Conservation (phyloP, 2,888 invertebrate species). For the Copidosoma aretas region DNA sequence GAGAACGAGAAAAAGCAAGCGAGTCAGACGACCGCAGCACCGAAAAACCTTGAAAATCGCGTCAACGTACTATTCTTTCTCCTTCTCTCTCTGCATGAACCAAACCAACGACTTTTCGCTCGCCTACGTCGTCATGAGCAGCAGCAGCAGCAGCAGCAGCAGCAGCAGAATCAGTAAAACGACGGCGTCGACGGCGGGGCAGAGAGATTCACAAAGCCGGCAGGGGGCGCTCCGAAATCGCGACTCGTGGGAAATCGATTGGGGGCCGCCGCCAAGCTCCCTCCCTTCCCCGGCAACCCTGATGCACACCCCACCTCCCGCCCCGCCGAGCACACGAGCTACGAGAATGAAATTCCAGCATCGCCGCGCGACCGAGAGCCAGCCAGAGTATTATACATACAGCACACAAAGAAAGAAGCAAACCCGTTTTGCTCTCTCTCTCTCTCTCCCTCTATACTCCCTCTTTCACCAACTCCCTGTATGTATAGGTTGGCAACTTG, state of each 20-base stretch:
- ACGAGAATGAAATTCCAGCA: constrained; percentile 36
- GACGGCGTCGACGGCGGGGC: background rate
- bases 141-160: too few species aligned
- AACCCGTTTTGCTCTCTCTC: background rate
- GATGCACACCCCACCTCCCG: background rate
- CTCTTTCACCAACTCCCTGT: too few species aligned
- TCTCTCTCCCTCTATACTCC: background rate
- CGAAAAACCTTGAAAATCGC: constrained; percentile 20
- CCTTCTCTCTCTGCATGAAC: background rate
- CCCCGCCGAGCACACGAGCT: background rate
- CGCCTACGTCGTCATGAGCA: too few species aligned
- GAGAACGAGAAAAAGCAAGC: background rate
- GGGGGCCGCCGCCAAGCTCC: background rate
- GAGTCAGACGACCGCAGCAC: background rate
- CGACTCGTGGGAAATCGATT: constrained; percentile 28
- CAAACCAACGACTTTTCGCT: too few species aligned
- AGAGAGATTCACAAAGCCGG: background rate
- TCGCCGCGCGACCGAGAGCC: background rate
- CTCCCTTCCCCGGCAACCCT: background rate
- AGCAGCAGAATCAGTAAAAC: background rate
- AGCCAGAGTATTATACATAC: background rate
- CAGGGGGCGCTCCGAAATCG: constrained; percentile 24
- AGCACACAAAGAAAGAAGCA: too few species aligned
- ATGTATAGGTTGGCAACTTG: too few species aligned
- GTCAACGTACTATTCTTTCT: background rate